These are phyloP conservation scores for Pseudocheirus occidentalis DNA, from an alignment of 2,797 vertebrate genomes.

Conservation along the genomic window DNA sequence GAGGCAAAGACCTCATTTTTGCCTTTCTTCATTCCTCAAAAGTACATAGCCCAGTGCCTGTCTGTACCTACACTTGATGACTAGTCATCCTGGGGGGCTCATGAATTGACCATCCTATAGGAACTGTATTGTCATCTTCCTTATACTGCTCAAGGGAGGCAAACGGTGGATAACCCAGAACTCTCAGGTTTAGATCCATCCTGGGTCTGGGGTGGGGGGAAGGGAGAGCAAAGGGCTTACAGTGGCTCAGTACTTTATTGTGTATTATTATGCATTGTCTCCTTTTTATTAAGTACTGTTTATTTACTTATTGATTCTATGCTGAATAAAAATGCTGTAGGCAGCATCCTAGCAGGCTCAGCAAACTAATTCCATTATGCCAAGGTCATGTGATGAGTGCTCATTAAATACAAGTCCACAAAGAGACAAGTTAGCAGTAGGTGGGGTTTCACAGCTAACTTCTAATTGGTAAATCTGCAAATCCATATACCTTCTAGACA, in stretches of 20 bases:
- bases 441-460: not conserved
- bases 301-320: not conserved
- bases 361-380: constrained; percentile 1
- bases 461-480: not conserved
- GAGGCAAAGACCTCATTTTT: not conserved
- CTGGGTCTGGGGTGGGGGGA: not conserved
- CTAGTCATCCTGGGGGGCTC: not conserved
- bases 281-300: not conserved
- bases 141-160: not conserved
- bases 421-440: not conserved
- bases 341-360: not conserved
- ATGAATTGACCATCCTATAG: not conserved
- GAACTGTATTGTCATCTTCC: not conserved
- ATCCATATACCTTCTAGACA: not conserved
- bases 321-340: not conserved
- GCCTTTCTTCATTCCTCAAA: not conserved
- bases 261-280: not conserved
- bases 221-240: not conserved
- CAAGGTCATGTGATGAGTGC: not conserved
- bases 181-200: not conserved
- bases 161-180: not conserved
- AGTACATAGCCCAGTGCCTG: not conserved
- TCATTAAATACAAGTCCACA: not conserved
- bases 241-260: not conserved
- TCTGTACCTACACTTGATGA: not conserved